phyloP scores from a whole-genome alignment of 1,140 invertebrate genomes.

The Grapholita molesta region DNA sequence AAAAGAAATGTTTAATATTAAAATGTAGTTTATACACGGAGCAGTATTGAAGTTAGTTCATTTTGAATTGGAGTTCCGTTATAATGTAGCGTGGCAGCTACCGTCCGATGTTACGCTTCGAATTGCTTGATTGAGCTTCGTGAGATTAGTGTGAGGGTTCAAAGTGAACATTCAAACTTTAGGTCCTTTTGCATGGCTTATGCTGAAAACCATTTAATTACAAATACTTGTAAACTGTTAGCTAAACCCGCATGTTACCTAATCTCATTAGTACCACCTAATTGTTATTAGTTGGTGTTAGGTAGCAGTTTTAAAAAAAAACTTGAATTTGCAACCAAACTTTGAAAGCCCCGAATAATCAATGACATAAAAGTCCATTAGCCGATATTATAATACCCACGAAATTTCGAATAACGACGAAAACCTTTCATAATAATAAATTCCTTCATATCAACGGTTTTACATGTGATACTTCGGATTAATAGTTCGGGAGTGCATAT shows the following conservation, averaged over 20 bases:
- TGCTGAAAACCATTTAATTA: too few species aligned
- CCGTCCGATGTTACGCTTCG: constrained; percentile 25
- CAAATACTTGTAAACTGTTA: too few species aligned
- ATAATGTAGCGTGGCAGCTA: constrained; percentile 24
- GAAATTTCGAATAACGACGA: background rate
- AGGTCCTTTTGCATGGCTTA: background rate
- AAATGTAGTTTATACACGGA: background rate
- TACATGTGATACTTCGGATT: background rate
- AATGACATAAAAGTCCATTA: background rate
- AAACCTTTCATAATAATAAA: constrained; percentile 11
- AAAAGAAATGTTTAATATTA: background rate
- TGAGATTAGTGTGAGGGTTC: background rate
- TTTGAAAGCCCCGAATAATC: background rate
- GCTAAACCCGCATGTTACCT: too few species aligned
- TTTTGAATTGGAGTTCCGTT: background rate
- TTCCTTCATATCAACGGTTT: constrained; percentile 9
- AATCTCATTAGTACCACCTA: too few species aligned
- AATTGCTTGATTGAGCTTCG: constrained; percentile 8
- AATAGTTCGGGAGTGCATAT: constrained; percentile 14
- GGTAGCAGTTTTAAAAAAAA: too few species aligned
- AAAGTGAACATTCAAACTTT: background rate
- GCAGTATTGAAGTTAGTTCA: background rate
- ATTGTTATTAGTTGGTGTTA: too few species aligned
- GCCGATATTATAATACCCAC: background rate
- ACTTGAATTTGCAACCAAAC: too few species aligned